phyloP scores from a whole-genome alignment of 2,113 vertebrate species.

The Cranoglanis bouderius region DNA sequence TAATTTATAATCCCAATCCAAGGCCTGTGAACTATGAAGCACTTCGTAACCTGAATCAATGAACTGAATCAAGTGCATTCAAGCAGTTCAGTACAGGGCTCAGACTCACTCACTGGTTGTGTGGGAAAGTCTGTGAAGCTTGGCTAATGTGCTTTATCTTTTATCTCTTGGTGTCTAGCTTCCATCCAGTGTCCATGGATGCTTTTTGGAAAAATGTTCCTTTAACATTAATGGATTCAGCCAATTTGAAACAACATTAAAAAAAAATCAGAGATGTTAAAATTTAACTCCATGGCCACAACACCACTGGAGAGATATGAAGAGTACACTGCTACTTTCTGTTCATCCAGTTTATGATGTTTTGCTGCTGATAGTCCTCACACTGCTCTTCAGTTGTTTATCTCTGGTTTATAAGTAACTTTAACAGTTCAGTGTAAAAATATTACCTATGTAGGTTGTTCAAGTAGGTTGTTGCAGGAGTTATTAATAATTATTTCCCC shows the following conservation, averaged over 20 bases:
- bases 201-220: not conserved
- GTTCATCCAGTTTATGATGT: not conserved
- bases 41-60: not conserved
- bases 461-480: not conserved
- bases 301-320: not conserved
- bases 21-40: not conserved
- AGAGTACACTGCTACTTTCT: too few relatives aligned
- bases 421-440: not conserved
- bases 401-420: not conserved
- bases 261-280: conserved; percentile 10
- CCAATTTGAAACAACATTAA: not conserved
- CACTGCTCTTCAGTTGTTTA: not conserved
- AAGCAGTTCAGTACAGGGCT: not conserved
- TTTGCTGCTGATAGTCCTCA: not conserved
- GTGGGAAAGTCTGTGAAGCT: conserved; percentile 24
- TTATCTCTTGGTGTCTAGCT: not conserved
- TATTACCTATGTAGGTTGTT: not conserved
- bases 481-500: not conserved
- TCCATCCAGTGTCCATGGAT: not conserved
- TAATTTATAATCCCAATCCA: not conserved
- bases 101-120: not conserved
- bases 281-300: not conserved
- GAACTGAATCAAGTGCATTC: not conserved
- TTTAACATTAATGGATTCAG: not conserved
- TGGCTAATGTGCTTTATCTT: conserved; percentile 23